Conservation (phyloP, 1,140 invertebrate species). For the Tetragonula clypearis region DNA sequence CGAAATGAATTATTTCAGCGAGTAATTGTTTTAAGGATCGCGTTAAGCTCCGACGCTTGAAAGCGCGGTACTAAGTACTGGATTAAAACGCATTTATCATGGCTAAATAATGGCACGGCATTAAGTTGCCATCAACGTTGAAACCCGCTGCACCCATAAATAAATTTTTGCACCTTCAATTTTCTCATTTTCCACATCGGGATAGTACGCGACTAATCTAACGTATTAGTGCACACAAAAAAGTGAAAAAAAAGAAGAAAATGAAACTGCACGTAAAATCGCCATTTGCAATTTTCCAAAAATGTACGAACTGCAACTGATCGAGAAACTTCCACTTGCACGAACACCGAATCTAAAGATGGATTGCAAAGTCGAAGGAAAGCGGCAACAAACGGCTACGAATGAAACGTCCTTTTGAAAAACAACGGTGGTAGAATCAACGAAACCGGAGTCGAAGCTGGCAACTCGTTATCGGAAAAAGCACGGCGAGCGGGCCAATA, state of each 20-base stretch:
- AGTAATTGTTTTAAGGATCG: not conserved
- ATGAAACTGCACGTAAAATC: not conserved
- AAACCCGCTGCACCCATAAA: not conserved
- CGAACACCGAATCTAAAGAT: not conserved
- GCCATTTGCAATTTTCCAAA: not conserved
- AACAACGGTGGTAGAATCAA: not conserved
- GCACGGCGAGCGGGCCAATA: not conserved
- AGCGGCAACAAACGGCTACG: not conserved
- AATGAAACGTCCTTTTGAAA: not conserved
- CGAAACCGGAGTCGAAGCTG: too few species aligned
- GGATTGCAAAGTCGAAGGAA: not conserved
- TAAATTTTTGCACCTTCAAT: not conserved
- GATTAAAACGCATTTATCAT: not conserved
- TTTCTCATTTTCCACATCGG: not conserved
- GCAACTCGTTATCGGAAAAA: not conserved
- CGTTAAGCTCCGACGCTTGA: not conserved
- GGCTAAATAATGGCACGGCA: not conserved
- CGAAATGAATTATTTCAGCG: not conserved
- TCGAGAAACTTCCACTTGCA: not conserved
- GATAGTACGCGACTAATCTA: not conserved
- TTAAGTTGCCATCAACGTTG: not conserved
- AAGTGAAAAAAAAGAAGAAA: too few species aligned
- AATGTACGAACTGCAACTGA: not conserved
- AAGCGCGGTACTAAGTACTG: not conserved
- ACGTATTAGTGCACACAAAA: too few species aligned